These are phyloP conservation scores for Elanus axillaris DNA, from an alignment of 2,113 vertebrate species.

Conservation along the genomic window DNA sequence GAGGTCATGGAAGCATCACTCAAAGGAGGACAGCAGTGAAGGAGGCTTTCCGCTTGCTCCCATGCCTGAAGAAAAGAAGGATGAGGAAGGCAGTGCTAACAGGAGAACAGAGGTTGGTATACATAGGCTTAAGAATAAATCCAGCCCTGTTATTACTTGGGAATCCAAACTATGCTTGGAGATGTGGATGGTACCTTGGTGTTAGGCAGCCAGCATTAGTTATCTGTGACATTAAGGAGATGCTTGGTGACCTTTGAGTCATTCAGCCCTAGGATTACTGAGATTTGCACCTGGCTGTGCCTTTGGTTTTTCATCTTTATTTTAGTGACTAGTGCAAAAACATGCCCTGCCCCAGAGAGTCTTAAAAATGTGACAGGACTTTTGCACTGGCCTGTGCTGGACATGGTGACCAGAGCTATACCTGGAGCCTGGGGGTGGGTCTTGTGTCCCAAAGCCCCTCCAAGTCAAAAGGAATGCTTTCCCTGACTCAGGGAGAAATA, in stretches of 20 bases:
- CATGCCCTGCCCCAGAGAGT: neutral
- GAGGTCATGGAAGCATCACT: constrained; percentile 74
- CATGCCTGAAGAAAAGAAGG: constrained; percentile 78
- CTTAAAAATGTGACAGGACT: neutral
- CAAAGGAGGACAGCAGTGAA: constrained; percentile 75
- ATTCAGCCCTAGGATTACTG: neutral
- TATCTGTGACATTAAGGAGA: neutral
- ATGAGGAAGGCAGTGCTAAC: constrained; percentile 92
- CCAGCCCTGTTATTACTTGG: neutral
- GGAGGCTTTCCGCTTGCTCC: constrained; percentile 74
- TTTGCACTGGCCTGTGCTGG: neutral
- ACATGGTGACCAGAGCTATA: neutral
- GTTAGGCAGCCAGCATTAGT: rapidly evolving
- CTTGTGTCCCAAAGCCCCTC: neutral
- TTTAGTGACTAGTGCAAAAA: neutral
- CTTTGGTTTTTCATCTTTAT: neutral
- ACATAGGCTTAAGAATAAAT: neutral
- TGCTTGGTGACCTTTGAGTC: neutral
- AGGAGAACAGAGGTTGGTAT: constrained; percentile 85
- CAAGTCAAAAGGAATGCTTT: neutral
- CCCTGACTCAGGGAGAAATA: neutral
- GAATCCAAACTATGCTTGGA: neutral
- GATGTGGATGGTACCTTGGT: neutral
- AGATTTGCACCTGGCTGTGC: neutral
- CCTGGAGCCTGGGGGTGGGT: neutral